Conservation (phyloP, 1,140 invertebrate genomes). For the Drosophila pruinosa region DNA sequence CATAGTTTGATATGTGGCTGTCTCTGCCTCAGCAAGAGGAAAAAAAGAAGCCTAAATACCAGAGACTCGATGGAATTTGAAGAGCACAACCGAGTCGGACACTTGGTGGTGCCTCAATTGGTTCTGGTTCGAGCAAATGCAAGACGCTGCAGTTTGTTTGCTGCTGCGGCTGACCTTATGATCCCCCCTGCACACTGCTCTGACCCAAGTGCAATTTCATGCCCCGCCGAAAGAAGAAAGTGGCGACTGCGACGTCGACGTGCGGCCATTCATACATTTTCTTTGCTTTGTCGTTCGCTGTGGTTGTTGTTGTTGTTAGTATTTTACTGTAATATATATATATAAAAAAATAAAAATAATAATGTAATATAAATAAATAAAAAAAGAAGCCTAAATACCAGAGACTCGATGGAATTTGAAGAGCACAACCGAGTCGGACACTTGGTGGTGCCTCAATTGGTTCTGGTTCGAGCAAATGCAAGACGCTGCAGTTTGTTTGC, state of each 20-base stretch:
- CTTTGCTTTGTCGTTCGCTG: slow-evolving; percentile 2
- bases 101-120: neutral
- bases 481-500: slow-evolving; percentile 19
- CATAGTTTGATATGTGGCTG: slow-evolving; percentile 57
- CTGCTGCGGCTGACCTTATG: slow-evolving; percentile 11
- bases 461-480: slow-evolving; percentile 10
- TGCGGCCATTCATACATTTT: slow-evolving; percentile 48
- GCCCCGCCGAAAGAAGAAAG: slow-evolving; percentile 43
- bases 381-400: slow-evolving; percentile 49
- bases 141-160: neutral
- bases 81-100: slow-evolving; percentile 7
- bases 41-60: slow-evolving; percentile 48
- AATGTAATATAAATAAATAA: too few species aligned
- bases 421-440: slow-evolving; percentile 7
- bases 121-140: slow-evolving; percentile 6
- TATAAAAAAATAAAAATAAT: too few species aligned
- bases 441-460: neutral
- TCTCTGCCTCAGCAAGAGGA: slow-evolving; percentile 16
- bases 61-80: slow-evolving; percentile 22
- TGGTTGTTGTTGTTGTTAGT: slow-evolving; percentile 30
- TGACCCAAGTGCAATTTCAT: slow-evolving; percentile 47
- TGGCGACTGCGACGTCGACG: slow-evolving; percentile 24
- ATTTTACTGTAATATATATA: slow-evolving; percentile 45
- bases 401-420: slow-evolving; percentile 22
- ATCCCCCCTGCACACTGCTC: slow-evolving; percentile 11